Evolutionary conservation across 2,113 vertebrate species (phyloP).

Genomic region (Harpagus bidentatus): DNA sequence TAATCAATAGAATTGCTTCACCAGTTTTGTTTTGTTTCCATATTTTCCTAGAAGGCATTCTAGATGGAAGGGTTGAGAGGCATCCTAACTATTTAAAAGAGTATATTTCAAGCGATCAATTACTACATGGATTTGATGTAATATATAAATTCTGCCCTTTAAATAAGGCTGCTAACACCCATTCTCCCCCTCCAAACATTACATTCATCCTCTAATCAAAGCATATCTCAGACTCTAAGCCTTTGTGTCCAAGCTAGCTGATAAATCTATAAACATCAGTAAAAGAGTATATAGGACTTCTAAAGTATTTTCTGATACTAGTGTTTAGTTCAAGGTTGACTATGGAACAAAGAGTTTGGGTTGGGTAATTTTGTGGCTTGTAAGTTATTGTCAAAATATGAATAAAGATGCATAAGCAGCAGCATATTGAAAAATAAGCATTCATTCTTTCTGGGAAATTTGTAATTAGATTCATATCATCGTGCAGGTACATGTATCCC

Average conservation of each 20-base stretch:
- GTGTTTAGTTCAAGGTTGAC: not conserved
- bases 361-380: not conserved
- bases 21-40: not conserved
- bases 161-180: not conserved
- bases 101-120: not conserved
- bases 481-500: too few relatives aligned
- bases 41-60: conserved; percentile 32
- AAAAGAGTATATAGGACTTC: not conserved
- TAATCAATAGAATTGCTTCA: not conserved
- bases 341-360: not conserved
- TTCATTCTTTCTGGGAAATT: too few relatives aligned
- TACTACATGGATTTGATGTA: not conserved
- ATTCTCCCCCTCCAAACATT: not conserved
- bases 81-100: not conserved
- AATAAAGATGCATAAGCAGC: too few relatives aligned
- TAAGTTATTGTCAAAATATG: not conserved
- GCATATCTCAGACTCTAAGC: not conserved
- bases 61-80: not conserved
- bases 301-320: not conserved
- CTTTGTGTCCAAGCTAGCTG: not conserved
- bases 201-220: not conserved
- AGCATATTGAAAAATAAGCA: too few relatives aligned
- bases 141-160: not conserved
- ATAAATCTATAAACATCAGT: not conserved
- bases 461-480: too few relatives aligned